Evolutionary conservation across 2,888 invertebrate genomes (phyloP).

Genomic region (Dryadula phaetusa): DNA sequence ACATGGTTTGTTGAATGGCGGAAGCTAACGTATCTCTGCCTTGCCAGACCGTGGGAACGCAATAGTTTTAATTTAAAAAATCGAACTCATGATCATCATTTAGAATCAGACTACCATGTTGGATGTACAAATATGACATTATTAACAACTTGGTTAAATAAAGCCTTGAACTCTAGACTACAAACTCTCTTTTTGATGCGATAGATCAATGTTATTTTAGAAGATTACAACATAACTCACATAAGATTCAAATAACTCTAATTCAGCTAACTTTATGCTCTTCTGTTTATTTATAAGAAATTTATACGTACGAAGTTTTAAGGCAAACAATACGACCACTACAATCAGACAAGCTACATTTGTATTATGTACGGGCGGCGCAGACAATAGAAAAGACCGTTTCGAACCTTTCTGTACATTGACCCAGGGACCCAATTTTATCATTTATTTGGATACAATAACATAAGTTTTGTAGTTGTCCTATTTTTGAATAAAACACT

Average conservation of each 20-base stretch:
- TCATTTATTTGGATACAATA: conserved; percentile 3
- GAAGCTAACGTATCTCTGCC: background rate
- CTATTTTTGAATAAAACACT: conserved; percentile 2
- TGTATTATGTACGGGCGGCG: conserved; percentile 27
- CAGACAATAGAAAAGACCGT: conserved; percentile 21
- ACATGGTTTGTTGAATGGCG: background rate
- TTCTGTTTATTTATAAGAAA: conserved; percentile 39
- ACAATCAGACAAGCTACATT: conserved; percentile 30
- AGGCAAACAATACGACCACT: conserved; percentile 34
- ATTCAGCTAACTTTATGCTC: conserved; percentile 23
- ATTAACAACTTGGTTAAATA: background rate
- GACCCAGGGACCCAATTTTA: conserved; percentile 7
- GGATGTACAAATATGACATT: background rate
- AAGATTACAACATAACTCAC: background rate
- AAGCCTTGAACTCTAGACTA: background rate
- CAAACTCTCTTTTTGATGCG: background rate
- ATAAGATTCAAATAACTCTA: background rate
- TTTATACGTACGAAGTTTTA: conserved; percentile 30
- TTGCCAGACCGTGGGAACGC: background rate
- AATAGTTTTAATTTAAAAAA: background rate
- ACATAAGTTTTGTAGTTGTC: background rate
- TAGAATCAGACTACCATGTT: background rate
- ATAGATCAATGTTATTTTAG: background rate
- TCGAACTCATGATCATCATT: background rate
- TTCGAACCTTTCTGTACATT: conserved; percentile 9